These are phyloP conservation scores for Piprites chloris DNA, from an alignment of 2,113 vertebrate species.

Conservation along the genomic window DNA sequence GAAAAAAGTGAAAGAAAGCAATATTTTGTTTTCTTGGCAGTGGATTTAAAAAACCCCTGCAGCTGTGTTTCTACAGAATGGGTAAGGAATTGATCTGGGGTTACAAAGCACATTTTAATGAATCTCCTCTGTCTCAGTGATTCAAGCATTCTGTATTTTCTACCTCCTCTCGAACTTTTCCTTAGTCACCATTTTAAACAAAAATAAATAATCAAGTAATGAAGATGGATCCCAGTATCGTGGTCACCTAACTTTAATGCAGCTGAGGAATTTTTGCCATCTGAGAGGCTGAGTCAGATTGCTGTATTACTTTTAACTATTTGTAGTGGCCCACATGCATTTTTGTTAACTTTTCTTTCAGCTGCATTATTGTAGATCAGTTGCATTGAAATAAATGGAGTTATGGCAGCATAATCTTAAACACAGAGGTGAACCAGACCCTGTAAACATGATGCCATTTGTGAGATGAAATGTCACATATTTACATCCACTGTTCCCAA, in stretches of 20 bases:
- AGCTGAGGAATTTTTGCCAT: not conserved
- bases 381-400: not conserved
- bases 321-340: not conserved
- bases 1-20: not conserved
- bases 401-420: not conserved
- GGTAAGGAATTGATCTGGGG: not conserved
- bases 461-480: not conserved
- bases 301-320: not conserved
- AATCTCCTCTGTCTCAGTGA: not conserved
- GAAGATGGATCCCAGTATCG: not conserved
- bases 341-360: not conserved
- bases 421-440: not conserved
- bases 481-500: not conserved
- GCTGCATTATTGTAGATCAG: not conserved
- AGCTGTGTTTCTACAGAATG: not conserved
- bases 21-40: not conserved
- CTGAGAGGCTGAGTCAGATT: not conserved
- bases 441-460: not conserved
- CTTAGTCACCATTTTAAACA: not conserved
- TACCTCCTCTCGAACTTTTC: not conserved
- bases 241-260: not conserved
- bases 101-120: not conserved
- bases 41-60: not conserved
- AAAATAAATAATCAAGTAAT: not conserved
- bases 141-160: not conserved